A percentile compares a stretch with the other conserved stretches of the same genome.
Evolutionary conservation across 64 coral and sea anemone genomes (phyloP).

Genomic region (Stylophora pistillata): DNA sequence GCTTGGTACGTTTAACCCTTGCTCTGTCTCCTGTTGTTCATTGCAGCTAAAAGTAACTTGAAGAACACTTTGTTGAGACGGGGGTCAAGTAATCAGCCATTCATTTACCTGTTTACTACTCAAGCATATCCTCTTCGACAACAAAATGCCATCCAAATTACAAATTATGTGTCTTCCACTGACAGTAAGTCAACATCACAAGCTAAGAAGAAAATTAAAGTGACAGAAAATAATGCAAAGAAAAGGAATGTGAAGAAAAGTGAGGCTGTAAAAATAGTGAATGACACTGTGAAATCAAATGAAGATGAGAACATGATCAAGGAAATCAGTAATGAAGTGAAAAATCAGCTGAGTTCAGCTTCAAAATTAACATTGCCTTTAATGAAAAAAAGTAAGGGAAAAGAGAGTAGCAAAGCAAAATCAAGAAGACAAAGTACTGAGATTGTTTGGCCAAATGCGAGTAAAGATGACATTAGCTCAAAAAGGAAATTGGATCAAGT

Average conservation of each 20-base stretch:
- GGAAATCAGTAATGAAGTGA: background rate
- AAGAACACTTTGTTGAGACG: background rate
- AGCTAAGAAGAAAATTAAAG: background rate
- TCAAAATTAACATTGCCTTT: background rate
- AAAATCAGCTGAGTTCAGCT: background rate
- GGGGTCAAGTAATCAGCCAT: background rate
- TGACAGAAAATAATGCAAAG: background rate
- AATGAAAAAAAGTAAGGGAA: background rate
- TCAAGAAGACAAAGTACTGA: background rate
- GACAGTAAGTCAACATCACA: background rate
- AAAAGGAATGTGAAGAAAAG: background rate
- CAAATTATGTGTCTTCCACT: background rate
- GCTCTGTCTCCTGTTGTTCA: background rate
- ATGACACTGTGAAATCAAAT: background rate
- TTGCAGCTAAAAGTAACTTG: background rate
- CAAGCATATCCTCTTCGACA: background rate
- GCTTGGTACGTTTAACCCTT: too few species aligned
- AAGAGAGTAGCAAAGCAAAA: background rate
- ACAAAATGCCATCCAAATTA: background rate
- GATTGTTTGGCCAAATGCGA: background rate
- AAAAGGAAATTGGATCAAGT: background rate
- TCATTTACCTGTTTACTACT: background rate
- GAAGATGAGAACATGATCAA: background rate
- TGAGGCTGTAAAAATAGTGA: background rate
- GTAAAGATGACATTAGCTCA: background rate